Evolutionary conservation across 2,113 vertebrate genomes (phyloP), one percentile per base, ranked within the genome.

Genomic region (Eleginops maclovinus): DNA sequence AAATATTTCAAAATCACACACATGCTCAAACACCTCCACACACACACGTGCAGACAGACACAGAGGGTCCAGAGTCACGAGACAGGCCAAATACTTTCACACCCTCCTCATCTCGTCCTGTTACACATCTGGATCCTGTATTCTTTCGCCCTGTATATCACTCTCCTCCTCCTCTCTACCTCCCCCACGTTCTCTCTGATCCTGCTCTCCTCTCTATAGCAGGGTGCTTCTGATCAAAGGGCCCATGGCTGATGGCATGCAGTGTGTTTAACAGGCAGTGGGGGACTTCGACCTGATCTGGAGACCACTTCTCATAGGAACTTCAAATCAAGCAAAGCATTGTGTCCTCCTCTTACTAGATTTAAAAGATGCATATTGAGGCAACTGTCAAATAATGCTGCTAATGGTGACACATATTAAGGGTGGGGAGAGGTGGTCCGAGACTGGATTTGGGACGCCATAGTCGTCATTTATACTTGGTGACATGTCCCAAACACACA

Each of bases 101-200:
- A 90, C 90, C 88, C 86, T 90, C 71, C 91, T 93, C 86, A 84
- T 90, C 87, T 82, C 26, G 26, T 84, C 82, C 67, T 87, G 86
- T 85, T 79, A 76, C 89, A 91, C 91, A 91, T 93, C 92, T 92
- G 92, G 91, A 92, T 92, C 76, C 78, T 89, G 87, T 90, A 89
- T 90, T 91, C 83, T 65, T 84, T 90, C 26, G 9, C 85, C 81
- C 86, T 88, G 87, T 88, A 90, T 92, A 90, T 93, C 89, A 88
- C 84, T 71, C 82, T 81, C 77, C 44, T 65, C 63, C 56, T 80
- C 67, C 65, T 75, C 41, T 85, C 55, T 49, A 80, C 67, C 75
- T 82, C 81, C 85, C 87, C 77, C 88, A 53, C 40, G 15, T 46
- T 77, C 75, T 74, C 87, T 92, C 83, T 85, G 86, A 88, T 91